phyloP scores from a whole-genome alignment of 2,888 invertebrate species.

The Harpalus rufipes region DNA sequence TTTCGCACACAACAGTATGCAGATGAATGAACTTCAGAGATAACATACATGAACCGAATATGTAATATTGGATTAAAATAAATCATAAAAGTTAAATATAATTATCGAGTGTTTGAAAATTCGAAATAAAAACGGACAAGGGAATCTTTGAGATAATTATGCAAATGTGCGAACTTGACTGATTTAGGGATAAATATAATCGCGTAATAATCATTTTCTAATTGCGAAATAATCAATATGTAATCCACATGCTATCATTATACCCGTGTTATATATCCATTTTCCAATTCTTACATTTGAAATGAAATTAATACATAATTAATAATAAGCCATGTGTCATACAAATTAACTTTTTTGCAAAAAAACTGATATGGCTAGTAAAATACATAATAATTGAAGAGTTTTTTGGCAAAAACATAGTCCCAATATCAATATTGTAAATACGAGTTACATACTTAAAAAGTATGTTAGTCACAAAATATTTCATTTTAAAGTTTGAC shows the following conservation, averaged over 20 bases:
- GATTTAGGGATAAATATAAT: neutral
- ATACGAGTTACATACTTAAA: too few relatives aligned
- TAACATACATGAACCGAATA: slow-evolving; percentile 18
- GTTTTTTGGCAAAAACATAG: too few relatives aligned
- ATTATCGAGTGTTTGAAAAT: slow-evolving; percentile 18
- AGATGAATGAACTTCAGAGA: slow-evolving; percentile 43
- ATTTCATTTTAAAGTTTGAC: too few relatives aligned
- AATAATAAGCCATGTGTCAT: neutral
- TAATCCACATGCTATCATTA: neutral
- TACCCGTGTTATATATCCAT: neutral
- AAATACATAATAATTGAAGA: too few relatives aligned
- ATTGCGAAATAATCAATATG: neutral
- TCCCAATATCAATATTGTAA: too few relatives aligned
- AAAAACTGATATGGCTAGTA: too few relatives aligned
- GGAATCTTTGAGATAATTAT: neutral
- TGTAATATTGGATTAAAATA: slow-evolving; percentile 34
- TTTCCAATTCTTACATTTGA: neutral
- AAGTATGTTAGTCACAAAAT: too few relatives aligned
- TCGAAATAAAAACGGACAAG: neutral
- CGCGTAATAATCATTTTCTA: neutral
- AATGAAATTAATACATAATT: neutral
- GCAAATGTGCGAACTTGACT: neutral
- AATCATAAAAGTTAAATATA: slow-evolving; percentile 35
- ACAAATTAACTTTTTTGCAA: neutral
- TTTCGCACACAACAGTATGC: slow-evolving; percentile 6